Percentiles rank a stretch among this genome's conserved stretches.
These are phyloP conservation scores for Corythornis madagascariensis DNA, from an alignment of 2,113 vertebrate species.

Conservation along the genomic window DNA sequence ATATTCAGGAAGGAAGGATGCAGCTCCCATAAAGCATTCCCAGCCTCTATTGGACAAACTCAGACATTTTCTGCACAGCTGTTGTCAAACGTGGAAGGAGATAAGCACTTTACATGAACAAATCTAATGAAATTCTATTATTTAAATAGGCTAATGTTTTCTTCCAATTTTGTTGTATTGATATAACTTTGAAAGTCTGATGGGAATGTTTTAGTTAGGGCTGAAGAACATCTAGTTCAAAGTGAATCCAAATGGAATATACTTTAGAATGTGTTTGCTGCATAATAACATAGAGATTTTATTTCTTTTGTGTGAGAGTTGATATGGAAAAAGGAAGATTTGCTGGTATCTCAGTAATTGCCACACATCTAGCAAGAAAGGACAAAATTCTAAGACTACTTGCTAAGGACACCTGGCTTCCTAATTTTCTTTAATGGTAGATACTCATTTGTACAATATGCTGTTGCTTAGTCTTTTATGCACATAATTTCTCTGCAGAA, in stretches of 20 bases:
- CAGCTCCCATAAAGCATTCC: background rate
- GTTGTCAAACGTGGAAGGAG: background rate
- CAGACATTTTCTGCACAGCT: background rate
- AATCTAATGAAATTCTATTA: background rate
- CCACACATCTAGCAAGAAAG: background rate
- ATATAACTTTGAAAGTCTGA: background rate
- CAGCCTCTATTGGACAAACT: background rate
- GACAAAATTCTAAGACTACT: background rate
- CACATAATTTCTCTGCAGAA: background rate
- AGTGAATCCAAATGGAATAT: background rate
- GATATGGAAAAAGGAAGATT: background rate
- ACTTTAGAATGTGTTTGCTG: background rate
- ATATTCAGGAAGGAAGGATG: background rate
- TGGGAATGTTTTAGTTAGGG: background rate
- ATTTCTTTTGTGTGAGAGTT: background rate
- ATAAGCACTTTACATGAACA: background rate
- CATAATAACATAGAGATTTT: background rate
- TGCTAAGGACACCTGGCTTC: background rate
- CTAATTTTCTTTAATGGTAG: constrained; percentile 24
- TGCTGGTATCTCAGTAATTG: background rate
- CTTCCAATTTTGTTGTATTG: background rate
- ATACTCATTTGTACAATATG: background rate
- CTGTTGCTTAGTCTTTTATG: background rate
- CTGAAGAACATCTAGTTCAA: background rate
- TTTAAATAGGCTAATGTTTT: background rate